Evolutionary conservation across 1,140 invertebrate species (phyloP).

Genomic region (Lordiphosa collinella): DNA sequence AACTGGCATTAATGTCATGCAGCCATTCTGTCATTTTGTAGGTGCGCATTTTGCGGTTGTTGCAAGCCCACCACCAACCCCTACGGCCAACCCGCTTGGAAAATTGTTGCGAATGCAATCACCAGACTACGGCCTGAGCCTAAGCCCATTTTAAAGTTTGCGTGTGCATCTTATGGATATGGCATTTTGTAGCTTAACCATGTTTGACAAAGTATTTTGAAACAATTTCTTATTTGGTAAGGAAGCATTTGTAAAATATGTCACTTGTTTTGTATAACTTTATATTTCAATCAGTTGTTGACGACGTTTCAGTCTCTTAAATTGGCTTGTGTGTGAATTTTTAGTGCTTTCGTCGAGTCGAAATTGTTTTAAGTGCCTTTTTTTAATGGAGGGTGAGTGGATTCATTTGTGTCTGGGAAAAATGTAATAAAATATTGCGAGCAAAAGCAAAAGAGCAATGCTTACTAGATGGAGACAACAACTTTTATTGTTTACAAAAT

Average conservation of each 20-base stretch:
- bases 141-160: conserved; percentile 8
- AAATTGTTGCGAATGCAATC: conserved; percentile 54
- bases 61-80: conserved; percentile 24
- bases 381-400: conserved; percentile 4
- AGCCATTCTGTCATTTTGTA: conserved; percentile 48
- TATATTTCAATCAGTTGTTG: conserved; percentile 18
- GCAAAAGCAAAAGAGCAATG: too few species aligned
- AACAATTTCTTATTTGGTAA: background rate
- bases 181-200: conserved; percentile 2
- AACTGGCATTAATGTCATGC: conserved; percentile 75
- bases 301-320: conserved; percentile 16
- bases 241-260: conserved; percentile 9
- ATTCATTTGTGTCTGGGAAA: too few species aligned
- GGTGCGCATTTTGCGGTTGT: conserved; percentile 46
- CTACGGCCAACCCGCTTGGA: conserved; percentile 40
- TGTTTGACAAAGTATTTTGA: conserved; percentile 20
- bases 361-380: conserved; percentile 1
- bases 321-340: conserved; percentile 2
- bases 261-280: conserved; percentile 3
- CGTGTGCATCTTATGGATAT: conserved; percentile 20
- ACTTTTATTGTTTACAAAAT: too few species aligned
- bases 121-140: conserved; percentile 9
- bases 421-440: too few species aligned
- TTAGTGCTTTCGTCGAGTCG: background rate
- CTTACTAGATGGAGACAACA: too few species aligned